Evolutionary conservation across 2,113 vertebrate species (phyloP), one percentile per base, ranked within the genome.

Genomic region (Gambusia holbrooki): DNA sequence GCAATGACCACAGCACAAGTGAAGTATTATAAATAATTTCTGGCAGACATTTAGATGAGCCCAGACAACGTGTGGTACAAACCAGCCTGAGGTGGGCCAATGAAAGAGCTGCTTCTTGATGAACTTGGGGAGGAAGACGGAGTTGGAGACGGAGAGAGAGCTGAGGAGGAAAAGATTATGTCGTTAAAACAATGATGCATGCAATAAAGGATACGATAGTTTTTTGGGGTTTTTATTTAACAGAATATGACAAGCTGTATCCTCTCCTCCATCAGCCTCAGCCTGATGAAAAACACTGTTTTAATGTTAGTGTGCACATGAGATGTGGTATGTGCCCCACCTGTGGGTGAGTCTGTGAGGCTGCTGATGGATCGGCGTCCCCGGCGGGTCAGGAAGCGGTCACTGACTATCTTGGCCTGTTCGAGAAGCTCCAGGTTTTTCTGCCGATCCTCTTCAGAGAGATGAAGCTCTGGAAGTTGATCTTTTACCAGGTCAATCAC

Each of bases 381-480:
- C 0, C 97, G 94, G 27, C 98, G 96, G 2, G 90, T 95, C 66
- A 98, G 92, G 87, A 99, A 99, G 29, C 95, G 94, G 84, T 98
- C 97, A 0, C 97, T 99, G 90, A 95, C 97, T 87, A 92, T 96
- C 92, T 97, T 99, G 70, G 97, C 97, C 93, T 99, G 96, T 89
- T 98, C 97, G 64, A 99, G 92, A 70, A 99, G 93, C 27, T 98
- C 96, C 83, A 98, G 92, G 88, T 99, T 99, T 91, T 96, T 98
- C 94, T 95, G 96, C 77, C 96, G 96, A 79, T 99, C 97, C 79
- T 98, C 96, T 33, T 97, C 96, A n/a, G 97, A 97, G 77, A 99
- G 96, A 93, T 94, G 94, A 83, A 96, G 87, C 62, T 99, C 96
- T 0, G 97, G 97, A n/a, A 99, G 94, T 83, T 90, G 91, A 82